Conservation (phyloP, 2,888 invertebrate species). For the Drosophila melanocephala region DNA sequence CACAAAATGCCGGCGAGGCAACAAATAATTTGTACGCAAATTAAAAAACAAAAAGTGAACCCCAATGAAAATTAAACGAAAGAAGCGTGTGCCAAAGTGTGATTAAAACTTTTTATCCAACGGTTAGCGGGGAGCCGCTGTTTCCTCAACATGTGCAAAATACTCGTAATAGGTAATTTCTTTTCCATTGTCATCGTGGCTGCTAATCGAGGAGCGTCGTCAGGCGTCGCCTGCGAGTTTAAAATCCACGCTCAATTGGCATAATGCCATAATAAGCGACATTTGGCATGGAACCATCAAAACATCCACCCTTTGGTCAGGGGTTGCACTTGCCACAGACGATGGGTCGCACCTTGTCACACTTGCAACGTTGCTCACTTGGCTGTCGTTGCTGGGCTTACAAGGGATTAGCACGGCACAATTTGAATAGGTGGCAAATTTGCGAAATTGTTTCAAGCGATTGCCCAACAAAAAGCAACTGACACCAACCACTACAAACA, state of each 20-base stretch:
- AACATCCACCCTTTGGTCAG: constrained; percentile 13
- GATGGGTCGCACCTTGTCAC: constrained; percentile 44
- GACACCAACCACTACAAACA: constrained; percentile 35
- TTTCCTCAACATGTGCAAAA: constrained; percentile 44
- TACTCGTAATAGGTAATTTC: constrained; percentile 61
- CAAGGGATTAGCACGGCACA: constrained; percentile 64
- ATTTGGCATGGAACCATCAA: constrained; percentile 45
- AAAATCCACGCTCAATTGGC: constrained; percentile 73
- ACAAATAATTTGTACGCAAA: constrained; percentile 77
- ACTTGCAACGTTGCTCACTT: constrained; percentile 57
- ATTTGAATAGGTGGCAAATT: constrained; percentile 78
- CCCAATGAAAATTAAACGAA: constrained; percentile 69
- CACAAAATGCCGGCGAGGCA: constrained; percentile 49
- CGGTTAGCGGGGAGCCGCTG: background rate
- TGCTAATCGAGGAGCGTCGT: constrained; percentile 60
- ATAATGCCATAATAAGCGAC: constrained; percentile 76
- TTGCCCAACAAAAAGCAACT: constrained; percentile 47
- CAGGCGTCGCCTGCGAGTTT: constrained; percentile 19
- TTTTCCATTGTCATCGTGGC: constrained; percentile 40
- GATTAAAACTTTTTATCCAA: constrained; percentile 74
- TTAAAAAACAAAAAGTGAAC: constrained; percentile 65
- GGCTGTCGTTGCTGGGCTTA: constrained; percentile 70
- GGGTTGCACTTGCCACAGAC: constrained; percentile 48
- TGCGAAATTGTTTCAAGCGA: constrained; percentile 73
- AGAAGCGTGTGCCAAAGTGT: constrained; percentile 73